Percentiles rank a stretch among this genome's conserved stretches.
Conservation (phyloP, 2,888 invertebrate genomes). For the Pyrochroa serraticornis region DNA sequence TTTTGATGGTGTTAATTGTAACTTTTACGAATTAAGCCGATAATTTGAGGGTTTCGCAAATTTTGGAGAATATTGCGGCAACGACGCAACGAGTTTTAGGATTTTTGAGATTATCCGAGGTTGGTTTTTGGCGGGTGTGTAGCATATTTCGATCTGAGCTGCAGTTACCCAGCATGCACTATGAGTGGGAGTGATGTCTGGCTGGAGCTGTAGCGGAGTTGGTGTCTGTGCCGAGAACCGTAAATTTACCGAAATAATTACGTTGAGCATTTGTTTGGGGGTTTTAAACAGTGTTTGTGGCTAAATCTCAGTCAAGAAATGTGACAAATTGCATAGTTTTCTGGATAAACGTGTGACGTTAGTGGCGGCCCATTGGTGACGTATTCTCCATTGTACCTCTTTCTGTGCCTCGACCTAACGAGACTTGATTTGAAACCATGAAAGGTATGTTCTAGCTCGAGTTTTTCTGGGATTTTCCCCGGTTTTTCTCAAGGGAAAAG, state of each 20-base stretch:
- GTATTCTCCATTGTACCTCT: slow-evolving; percentile 59
- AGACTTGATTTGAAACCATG: slow-evolving; percentile 49
- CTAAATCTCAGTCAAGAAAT: slow-evolving; percentile 44
- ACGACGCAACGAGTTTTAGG: no score
- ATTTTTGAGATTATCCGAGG: no score
- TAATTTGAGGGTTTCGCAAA: background rate
- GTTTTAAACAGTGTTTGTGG: slow-evolving; percentile 5
- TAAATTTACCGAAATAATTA: slow-evolving; percentile 8
- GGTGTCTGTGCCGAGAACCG: slow-evolving; percentile 35
- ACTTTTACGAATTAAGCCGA: no score
- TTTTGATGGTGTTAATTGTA: no score
- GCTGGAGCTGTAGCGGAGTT: slow-evolving; percentile 45
- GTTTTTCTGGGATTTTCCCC: background rate
- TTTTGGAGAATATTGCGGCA: background rate
- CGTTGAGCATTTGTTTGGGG: background rate
- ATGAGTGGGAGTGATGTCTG: slow-evolving; percentile 58
- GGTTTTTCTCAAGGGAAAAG: slow-evolving; percentile 11
- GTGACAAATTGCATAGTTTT: slow-evolving; percentile 35
- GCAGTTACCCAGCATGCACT: slow-evolving; percentile 55
- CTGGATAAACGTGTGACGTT: slow-evolving; percentile 29
- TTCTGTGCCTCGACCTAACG: slow-evolving; percentile 50
- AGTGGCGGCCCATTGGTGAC: slow-evolving; percentile 56
- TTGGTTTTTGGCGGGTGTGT: background rate
- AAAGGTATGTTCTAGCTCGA: slow-evolving; percentile 45
- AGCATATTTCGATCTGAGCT: slow-evolving; percentile 43